A percentile compares a stretch with the other conserved stretches of the same genome.
phyloP scores from a whole-genome alignment of 2,797 vertebrate species.

The Coendou prehensilis region DNA sequence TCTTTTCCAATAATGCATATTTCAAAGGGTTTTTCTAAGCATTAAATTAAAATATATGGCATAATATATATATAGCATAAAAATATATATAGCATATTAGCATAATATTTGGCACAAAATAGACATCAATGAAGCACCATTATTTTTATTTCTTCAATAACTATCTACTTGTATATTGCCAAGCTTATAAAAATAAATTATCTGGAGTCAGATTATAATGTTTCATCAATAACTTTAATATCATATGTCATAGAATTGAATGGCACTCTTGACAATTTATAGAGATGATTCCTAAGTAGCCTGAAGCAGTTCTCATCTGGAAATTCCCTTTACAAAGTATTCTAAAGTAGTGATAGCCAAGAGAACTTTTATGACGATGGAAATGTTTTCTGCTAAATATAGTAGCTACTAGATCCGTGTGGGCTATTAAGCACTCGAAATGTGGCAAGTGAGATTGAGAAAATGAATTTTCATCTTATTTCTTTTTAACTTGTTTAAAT shows the following conservation, averaged over 20 bases:
- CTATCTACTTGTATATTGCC: slow-evolving; percentile 76
- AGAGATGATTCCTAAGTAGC: slow-evolving; percentile 53
- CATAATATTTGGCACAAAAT: slow-evolving; percentile 51
- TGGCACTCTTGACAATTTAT: slow-evolving; percentile 66
- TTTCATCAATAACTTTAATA: slow-evolving; percentile 83
- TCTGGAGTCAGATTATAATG: slow-evolving; percentile 70
- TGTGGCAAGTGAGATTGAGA: not conserved
- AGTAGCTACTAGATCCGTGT: not conserved
- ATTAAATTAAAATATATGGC: slow-evolving; percentile 67
- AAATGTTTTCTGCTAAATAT: not conserved
- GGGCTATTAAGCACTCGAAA: not conserved
- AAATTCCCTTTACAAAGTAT: slow-evolving; percentile 63
- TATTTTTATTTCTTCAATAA: slow-evolving; percentile 79
- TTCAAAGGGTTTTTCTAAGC: slow-evolving; percentile 61
- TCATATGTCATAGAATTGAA: slow-evolving; percentile 56
- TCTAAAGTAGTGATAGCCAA: not conserved
- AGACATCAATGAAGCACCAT: slow-evolving; percentile 69
- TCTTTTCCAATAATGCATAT: slow-evolving; percentile 60
- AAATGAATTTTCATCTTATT: not conserved
- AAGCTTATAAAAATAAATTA: slow-evolving; percentile 80
- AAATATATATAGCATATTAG: slow-evolving; percentile 47
- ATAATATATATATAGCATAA: slow-evolving; percentile 36
- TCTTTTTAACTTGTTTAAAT: slow-evolving; percentile 20
- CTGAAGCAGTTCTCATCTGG: slow-evolving; percentile 48
- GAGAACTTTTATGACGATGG: slow-evolving; percentile 1